Evolutionary conservation across 23 tunicate genomes (phyloP).

Genomic region (Corella eumyota): DNA sequence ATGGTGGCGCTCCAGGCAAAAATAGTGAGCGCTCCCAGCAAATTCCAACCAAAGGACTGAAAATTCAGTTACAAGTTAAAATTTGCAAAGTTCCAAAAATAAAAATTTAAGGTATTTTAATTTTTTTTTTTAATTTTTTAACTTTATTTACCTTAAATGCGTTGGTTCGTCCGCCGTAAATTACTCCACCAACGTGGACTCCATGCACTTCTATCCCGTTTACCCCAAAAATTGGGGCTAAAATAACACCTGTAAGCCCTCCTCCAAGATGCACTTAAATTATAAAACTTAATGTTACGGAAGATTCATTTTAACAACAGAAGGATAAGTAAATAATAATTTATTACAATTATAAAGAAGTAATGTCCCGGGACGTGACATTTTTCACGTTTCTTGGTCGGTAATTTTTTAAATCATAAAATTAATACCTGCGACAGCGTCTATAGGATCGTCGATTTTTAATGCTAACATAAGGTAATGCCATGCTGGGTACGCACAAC

Average conservation of each 20-base stretch:
- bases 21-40: constrained; percentile 38
- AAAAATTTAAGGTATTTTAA: no score
- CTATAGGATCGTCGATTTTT: constrained; percentile 84
- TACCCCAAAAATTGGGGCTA: constrained; percentile 54
- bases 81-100: no score
- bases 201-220: constrained; percentile 28
- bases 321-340: no score
- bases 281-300: not conserved
- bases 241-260: constrained; percentile 48
- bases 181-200: constrained; percentile 32
- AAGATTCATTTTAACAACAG: not conserved
- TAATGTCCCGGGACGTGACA: no score
- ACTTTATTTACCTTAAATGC: constrained; percentile 25
- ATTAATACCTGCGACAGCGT: constrained; percentile 77
- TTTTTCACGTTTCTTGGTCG: no score
- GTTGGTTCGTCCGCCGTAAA: constrained; percentile 21
- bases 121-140: not conserved
- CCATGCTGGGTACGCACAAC: constrained; percentile 22
- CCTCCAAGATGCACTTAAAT: constrained; percentile 71
- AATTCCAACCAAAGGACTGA: constrained; percentile 59
- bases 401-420: no score
- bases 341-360: no score
- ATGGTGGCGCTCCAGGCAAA: constrained; percentile 43
- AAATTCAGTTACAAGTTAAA: not conserved
- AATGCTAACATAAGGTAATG: constrained; percentile 20